phyloP scores from a whole-genome alignment of 2,888 invertebrate genomes.

The Athripsodes cinereus region DNA sequence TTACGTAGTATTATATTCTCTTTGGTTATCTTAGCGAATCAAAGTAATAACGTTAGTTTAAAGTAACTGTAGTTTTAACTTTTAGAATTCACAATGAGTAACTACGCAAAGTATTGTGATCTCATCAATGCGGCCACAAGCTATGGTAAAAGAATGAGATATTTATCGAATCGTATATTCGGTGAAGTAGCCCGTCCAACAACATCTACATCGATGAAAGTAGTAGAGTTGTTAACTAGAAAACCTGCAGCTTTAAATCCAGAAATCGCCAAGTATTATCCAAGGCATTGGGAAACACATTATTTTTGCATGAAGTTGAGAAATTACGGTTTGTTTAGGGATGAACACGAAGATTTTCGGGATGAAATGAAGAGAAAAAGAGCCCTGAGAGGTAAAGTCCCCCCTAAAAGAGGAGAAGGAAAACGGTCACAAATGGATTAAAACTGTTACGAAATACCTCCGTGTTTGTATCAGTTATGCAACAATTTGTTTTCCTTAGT shows the following conservation, averaged over 20 bases:
- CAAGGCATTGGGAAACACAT: conserved; percentile 73
- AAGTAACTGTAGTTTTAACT: no score
- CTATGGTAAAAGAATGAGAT: conserved; percentile 81
- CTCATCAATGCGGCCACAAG: conserved; percentile 65
- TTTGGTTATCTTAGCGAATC: no score
- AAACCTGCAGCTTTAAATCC: conserved; percentile 68
- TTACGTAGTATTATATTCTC: no score
- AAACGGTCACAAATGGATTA: conserved; percentile 33
- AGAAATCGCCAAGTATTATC: conserved; percentile 78
- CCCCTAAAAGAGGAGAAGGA: conserved; percentile 48
- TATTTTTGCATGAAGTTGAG: conserved; percentile 65
- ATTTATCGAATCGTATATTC: conserved; percentile 81
- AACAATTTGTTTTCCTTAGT: no score
- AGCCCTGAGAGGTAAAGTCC: conserved; percentile 69
- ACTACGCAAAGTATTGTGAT: conserved; percentile 66
- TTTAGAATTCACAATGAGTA: conserved; percentile 49
- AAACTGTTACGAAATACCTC: no score
- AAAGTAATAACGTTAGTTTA: no score
- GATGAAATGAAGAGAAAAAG: conserved; percentile 78
- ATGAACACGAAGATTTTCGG: conserved; percentile 84
- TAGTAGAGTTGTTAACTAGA: conserved; percentile 70
- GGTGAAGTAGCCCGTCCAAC: conserved; percentile 79
- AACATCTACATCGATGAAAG: conserved; percentile 69
- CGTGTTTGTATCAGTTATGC: no score
- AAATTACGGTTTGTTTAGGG: conserved; percentile 73